Conservation (phyloP, 2,113 vertebrate species). For the Scomber colias region DNA sequence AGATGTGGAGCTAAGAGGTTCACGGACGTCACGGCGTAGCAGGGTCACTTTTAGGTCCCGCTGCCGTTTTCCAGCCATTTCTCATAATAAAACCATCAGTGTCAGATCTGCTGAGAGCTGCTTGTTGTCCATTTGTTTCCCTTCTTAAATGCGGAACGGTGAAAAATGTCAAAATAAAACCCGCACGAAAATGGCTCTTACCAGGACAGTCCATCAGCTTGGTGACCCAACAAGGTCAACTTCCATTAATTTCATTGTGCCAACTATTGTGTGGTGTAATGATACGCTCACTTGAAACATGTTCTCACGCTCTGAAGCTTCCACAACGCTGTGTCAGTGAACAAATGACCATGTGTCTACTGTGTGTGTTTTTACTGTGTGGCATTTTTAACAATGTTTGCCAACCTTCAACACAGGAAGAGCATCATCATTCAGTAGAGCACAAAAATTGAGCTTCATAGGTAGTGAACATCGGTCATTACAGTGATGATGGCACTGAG, state of each 20-base stretch:
- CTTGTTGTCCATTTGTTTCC: constrained; percentile 35
- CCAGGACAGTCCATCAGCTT: constrained; percentile 39
- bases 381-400: background rate
- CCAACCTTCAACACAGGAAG: background rate
- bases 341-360: background rate
- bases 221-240: constrained; percentile 34
- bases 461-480: too few species aligned
- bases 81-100: constrained; percentile 44
- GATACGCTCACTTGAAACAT: background rate
- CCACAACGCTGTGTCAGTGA: background rate
- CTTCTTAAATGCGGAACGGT: constrained; percentile 20
- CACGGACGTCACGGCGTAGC: background rate
- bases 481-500: background rate
- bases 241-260: constrained; percentile 26
- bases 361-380: background rate
- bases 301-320: constrained; percentile 1
- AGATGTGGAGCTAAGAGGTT: background rate
- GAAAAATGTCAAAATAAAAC: constrained; percentile 34
- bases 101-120: constrained; percentile 51
- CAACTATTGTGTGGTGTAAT: background rate
- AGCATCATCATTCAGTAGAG: background rate
- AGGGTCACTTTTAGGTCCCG: background rate
- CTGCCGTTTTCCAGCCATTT: constrained; percentile 23
- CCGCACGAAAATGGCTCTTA: constrained; percentile 19
- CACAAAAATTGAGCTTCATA: background rate